phyloP scores from a whole-genome alignment of 2,113 vertebrate genomes.

The Chunga burmeisteri region DNA sequence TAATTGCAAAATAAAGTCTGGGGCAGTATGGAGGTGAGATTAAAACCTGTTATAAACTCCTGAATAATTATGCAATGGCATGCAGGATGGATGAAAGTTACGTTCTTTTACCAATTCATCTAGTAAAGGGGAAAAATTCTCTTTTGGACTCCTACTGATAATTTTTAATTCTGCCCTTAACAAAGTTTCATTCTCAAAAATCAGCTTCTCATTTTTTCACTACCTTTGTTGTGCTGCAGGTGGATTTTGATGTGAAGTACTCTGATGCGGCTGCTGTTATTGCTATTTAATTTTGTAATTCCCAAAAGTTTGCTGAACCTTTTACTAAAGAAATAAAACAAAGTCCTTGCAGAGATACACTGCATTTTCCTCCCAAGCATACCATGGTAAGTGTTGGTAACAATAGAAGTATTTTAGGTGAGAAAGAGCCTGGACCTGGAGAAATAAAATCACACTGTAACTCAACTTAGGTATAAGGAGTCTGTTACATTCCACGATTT shows the following conservation, averaged over 20 bases:
- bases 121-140: not conserved
- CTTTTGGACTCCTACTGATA: not conserved
- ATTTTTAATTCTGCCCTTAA: not conserved
- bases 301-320: not conserved
- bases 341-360: not conserved
- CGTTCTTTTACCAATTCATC: not conserved
- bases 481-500: not conserved
- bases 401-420: not conserved
- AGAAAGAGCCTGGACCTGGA: not conserved
- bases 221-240: not conserved
- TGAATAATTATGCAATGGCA: not conserved
- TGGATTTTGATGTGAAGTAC: not conserved
- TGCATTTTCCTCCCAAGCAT: not conserved
- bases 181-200: not conserved
- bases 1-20: not conserved
- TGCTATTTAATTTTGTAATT: not conserved
- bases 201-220: not conserved
- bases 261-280: not conserved
- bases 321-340: not conserved
- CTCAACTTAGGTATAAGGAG: not conserved
- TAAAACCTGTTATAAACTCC: not conserved
- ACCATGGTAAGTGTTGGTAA: not conserved
- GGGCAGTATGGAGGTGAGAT: not conserved
- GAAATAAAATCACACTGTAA: not conserved
- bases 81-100: not conserved